Evolutionary conservation across 2,888 invertebrate genomes (phyloP), one percentile per base, ranked within the genome.

Genomic region (Lacanobia wlatinum): DNA sequence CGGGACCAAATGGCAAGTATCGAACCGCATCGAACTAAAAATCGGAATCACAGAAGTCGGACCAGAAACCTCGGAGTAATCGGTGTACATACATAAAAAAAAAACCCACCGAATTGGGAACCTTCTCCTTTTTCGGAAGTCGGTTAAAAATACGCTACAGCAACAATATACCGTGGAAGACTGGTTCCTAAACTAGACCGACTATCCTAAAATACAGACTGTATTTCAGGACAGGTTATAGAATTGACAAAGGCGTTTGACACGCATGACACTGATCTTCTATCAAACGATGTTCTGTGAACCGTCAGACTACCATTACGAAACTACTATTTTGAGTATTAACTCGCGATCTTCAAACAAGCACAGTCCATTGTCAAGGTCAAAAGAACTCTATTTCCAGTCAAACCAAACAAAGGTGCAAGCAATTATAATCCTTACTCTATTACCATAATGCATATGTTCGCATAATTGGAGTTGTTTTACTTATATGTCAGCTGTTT

Each of bases 401-500:
- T n/a, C n/a, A n/a, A n/a, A n/a, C n/a, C n/a, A 46, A 34, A 23
- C 18, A 9, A 23, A 12, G 9, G n/a, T 43, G 7, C 18, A 76
- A 16, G 8, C 65, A 67, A 79, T 67, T 52, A 53, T 60, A 52
- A 50, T 10, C n/a, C 46, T 70, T 64, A 66, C 2, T 0, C 2
- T 1, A 21, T 56, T 40, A 14, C 48, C 52, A 34, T 81, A 63
- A 48, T 16, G 34, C 77, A 59, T 21, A 64, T 21, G 34, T 69
- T 82, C 34, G 63, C 52, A 43, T 53, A 46, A 14, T 52, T 18
- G 18, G 10, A n/a, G 3, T 14, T 40, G 2, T 43, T 55, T 21
- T 43, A 70, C 43, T 38, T 64, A 56, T 60, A 56, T 16, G 38
- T 34, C 78, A 82, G 52, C 72, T 80, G 72, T 63, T 21, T 43